Conservation (phyloP, 1,140 invertebrate genomes). For the Megathymus violae region DNA sequence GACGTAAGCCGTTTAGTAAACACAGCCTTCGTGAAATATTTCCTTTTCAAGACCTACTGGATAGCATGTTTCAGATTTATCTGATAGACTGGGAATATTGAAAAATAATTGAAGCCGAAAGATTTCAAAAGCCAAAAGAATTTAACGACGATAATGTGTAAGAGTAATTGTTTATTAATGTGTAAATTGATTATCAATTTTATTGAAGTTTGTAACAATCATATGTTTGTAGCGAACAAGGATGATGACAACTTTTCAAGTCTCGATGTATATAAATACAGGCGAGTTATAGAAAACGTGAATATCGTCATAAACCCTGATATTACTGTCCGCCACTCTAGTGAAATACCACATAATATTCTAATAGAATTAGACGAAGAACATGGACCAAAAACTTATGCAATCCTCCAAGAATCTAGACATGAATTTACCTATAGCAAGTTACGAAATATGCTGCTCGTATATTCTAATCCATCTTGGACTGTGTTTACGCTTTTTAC, state of each 20-base stretch:
- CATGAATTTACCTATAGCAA: slow-evolving; percentile 64
- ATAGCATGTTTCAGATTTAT: background rate
- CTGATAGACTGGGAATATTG: background rate
- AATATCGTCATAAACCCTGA: slow-evolving; percentile 44
- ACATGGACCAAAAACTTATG: slow-evolving; percentile 63
- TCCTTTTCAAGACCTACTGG: slow-evolving; percentile 27
- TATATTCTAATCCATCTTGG: slow-evolving; percentile 68
- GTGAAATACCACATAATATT: slow-evolving; percentile 45
- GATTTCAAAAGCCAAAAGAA: too few species aligned
- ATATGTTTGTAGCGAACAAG: slow-evolving; percentile 29
- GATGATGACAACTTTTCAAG: slow-evolving; percentile 41
- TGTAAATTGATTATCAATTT: background rate
- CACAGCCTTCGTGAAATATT: background rate
- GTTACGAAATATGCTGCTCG: slow-evolving; percentile 58
- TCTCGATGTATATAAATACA: slow-evolving; percentile 64
- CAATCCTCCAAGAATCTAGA: slow-evolving; percentile 67
- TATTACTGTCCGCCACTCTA: slow-evolving; percentile 33
- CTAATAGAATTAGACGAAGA: slow-evolving; percentile 52
- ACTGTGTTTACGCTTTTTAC: slow-evolving; percentile 61
- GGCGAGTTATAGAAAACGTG: slow-evolving; percentile 48
- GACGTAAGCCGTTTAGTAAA: background rate
- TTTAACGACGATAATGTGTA: background rate
- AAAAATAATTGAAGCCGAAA: background rate
- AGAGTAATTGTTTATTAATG: background rate
- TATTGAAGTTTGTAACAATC: too few species aligned